A percentile compares a stretch with the other conserved stretches of the same genome.
These are phyloP conservation scores for Glyphotaelius pellucidus DNA, from an alignment of 2,888 invertebrate genomes.

Conservation along the genomic window DNA sequence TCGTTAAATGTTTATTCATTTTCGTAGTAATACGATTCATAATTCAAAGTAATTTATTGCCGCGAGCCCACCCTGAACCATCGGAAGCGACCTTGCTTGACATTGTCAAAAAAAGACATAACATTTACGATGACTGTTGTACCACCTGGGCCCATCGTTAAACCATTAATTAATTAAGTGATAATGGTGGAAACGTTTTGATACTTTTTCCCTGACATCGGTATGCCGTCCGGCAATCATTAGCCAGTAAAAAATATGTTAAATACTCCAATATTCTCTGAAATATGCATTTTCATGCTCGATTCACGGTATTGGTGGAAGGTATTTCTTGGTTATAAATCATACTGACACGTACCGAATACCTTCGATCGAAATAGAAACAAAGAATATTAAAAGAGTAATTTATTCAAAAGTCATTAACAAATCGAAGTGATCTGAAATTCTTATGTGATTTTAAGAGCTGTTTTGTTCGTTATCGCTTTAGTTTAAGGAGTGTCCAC, in stretches of 20 bases:
- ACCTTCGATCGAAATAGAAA: conserved; percentile 6
- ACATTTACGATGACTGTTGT: conserved; percentile 37
- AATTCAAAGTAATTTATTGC: conserved; percentile 6
- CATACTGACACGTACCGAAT: conserved; percentile 16
- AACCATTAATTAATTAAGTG: conserved; percentile 41
- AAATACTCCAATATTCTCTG: conserved; percentile 33
- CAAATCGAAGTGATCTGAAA: not conserved
- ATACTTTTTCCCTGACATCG: conserved; percentile 20
- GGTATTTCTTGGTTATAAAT: conserved; percentile 13
- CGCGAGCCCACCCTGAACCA: conserved; percentile 1
- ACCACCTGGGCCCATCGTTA: conserved; percentile 32
- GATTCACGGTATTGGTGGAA: conserved; percentile 21
- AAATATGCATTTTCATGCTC: conserved; percentile 8
- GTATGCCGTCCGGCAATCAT: conserved; percentile 32
- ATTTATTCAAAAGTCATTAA: not conserved
- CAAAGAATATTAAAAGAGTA: not conserved
- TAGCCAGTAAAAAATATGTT: conserved; percentile 19
- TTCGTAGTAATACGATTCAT: not conserved
- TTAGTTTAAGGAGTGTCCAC: not conserved
- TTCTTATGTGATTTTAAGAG: conserved; percentile 2
- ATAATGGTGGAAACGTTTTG: conserved; percentile 32
- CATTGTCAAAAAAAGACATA: conserved; percentile 33
- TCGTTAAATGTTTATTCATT: not conserved
- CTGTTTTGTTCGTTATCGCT: not conserved
- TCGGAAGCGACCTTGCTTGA: conserved; percentile 35